Conservation (phyloP, 2,797 vertebrate genomes). For the Gymnopithys bicolor region DNA sequence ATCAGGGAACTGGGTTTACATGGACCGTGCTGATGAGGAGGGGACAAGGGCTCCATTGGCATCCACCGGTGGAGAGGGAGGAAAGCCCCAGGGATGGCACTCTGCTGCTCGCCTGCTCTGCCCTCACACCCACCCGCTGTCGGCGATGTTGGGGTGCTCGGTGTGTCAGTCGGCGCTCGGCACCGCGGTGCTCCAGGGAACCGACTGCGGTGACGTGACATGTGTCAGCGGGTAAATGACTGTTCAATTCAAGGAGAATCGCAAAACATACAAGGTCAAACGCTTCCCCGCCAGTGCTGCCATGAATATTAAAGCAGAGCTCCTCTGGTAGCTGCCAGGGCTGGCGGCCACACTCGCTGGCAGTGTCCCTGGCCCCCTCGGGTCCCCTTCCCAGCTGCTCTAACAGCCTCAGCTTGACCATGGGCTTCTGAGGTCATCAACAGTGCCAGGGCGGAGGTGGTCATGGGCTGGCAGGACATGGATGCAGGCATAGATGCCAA, state of each 20-base stretch:
- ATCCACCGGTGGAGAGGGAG: not conserved
- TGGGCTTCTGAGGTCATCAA: not conserved
- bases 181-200: conserved; percentile 58
- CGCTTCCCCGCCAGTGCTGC: conserved; percentile 49
- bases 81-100: not conserved
- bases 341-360: not conserved
- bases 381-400: not conserved
- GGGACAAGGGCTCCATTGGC: not conserved
- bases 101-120: accelerated
- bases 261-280: conserved; percentile 77
- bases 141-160: not conserved
- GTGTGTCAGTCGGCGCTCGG: conserved; percentile 19
- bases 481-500: not conserved
- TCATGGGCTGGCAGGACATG: accelerated
- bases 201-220: conserved; percentile 57
- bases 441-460: not conserved
- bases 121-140: accelerated
- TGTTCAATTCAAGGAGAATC: conserved; percentile 75
- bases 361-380: not conserved
- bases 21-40: not conserved
- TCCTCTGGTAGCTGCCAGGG: not conserved
- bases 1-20: conserved; percentile 8
- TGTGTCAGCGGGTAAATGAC: conserved; percentile 75
- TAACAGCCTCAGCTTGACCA: accelerated
- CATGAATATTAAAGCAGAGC: conserved; percentile 74